phyloP scores from a whole-genome alignment of 2,113 vertebrate species.

The Catharus fuscescens region DNA sequence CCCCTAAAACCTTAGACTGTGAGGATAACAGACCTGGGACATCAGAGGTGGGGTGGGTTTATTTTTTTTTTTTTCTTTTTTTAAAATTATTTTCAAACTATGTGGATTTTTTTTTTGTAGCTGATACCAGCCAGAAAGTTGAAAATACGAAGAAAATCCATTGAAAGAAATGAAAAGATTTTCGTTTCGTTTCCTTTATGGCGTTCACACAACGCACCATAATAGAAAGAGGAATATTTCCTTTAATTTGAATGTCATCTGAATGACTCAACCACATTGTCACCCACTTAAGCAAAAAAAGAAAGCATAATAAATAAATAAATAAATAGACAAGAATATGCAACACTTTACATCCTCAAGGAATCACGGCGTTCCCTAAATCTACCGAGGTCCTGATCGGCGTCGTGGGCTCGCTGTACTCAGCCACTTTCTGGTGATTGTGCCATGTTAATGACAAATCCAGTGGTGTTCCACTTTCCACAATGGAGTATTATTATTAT shows the following conservation, averaged over 20 bases:
- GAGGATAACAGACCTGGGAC: slow-evolving; percentile 32
- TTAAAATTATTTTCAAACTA: not conserved
- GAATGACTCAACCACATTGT: slow-evolving; percentile 42
- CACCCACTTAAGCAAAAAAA: slow-evolving; percentile 33
- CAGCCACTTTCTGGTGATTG: not conserved
- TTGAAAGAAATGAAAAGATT: slow-evolving; percentile 8
- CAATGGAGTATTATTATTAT: not conserved
- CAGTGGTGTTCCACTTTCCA: slow-evolving; percentile 44
- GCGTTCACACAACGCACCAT: slow-evolving; percentile 60
- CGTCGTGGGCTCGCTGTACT: slow-evolving; percentile 9
- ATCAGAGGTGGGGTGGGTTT: not conserved
- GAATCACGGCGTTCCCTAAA: slow-evolving; percentile 34
- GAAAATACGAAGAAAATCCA: slow-evolving; percentile 34
- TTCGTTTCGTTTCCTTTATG: not conserved
- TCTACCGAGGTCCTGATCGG: slow-evolving; percentile 4
- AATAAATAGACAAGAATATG: slow-evolving; percentile 61
- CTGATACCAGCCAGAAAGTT: slow-evolving; percentile 34
- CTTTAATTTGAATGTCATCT: slow-evolving; percentile 36
- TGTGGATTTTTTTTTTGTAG: not conserved
- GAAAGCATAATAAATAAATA: slow-evolving; percentile 63
- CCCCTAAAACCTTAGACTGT: slow-evolving; percentile 16
- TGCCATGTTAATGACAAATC: slow-evolving; percentile 31
- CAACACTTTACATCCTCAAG: slow-evolving; percentile 54
- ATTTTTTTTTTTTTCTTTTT: not conserved
- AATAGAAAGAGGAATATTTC: slow-evolving; percentile 61